Conservation (phyloP, 2,888 invertebrate species). For the Drosophila mimica region DNA sequence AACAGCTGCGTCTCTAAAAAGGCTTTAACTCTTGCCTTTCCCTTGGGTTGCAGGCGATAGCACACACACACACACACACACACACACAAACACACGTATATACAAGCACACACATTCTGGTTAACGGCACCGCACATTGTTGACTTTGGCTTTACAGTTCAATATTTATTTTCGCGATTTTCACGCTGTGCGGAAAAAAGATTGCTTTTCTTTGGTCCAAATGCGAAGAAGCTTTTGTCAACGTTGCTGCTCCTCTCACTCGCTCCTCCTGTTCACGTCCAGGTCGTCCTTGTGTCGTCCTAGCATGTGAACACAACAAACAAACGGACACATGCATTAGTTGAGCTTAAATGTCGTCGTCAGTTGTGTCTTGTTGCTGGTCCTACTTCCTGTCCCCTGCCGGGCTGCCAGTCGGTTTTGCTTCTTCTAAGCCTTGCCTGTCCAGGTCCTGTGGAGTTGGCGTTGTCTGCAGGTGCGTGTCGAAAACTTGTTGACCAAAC, state of each 20-base stretch:
- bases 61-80: constrained; percentile 4
- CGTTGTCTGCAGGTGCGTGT: constrained; percentile 69
- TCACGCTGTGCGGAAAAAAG: constrained; percentile 66
- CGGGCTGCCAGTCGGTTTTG: neutral
- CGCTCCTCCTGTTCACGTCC: constrained; percentile 2
- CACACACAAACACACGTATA: constrained; percentile 7
- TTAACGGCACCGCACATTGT: constrained; percentile 56
- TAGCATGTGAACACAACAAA: constrained; percentile 74
- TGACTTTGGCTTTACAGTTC: constrained; percentile 82
- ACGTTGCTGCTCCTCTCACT: constrained; percentile 25
- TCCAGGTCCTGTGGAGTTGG: constrained; percentile 15
- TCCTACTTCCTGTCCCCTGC: constrained; percentile 22
- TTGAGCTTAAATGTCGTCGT: constrained; percentile 69
- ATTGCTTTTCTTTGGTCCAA: constrained; percentile 58
- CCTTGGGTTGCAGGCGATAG: constrained; percentile 1
- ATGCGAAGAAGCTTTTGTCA: constrained; percentile 43
- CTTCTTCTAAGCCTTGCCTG: constrained; percentile 6
- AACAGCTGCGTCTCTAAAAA: constrained; percentile 59
- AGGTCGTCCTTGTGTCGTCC: constrained; percentile 29
- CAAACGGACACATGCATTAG: constrained; percentile 79
- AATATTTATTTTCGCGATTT: constrained; percentile 84
- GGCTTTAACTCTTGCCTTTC: constrained; percentile 45
- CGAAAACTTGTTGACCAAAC: constrained; percentile 81
- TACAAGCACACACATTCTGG: constrained; percentile 36
- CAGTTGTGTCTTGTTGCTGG: constrained; percentile 32